A percentile compares a stretch with the other conserved stretches of the same genome.
Evolutionary conservation across 2,888 invertebrate species (phyloP).

Genomic region (Cremastinae sp.): DNA sequence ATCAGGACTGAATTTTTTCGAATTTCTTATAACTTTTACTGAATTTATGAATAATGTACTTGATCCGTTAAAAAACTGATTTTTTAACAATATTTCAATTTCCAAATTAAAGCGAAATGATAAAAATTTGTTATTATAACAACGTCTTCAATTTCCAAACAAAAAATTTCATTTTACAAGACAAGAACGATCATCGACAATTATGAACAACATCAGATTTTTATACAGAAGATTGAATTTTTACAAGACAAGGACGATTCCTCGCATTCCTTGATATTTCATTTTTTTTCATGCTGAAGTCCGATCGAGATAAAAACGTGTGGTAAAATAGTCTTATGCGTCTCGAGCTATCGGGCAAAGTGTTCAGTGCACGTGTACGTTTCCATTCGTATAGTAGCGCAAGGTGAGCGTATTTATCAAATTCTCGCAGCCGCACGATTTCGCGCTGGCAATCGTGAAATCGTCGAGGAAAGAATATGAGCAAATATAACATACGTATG

Average conservation of each 20-base stretch:
- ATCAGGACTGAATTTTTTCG: not conserved
- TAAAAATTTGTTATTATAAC: no score
- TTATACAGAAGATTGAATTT: not conserved
- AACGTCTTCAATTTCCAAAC: no score
- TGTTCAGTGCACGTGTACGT: constrained; percentile 11
- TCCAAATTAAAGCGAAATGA: not conserved
- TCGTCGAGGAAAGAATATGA: constrained; percentile 58
- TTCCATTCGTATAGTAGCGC: constrained; percentile 19
- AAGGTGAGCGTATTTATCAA: constrained; percentile 30
- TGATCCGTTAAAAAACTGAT: not conserved
- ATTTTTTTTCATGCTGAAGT: constrained; percentile 23
- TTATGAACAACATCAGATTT: no score
- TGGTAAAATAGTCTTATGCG: not conserved
- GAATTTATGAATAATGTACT: not conserved
- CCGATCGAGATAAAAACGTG: constrained; percentile 40
- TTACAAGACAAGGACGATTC: constrained; percentile 15
- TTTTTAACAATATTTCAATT: not conserved
- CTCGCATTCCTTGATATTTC: constrained; percentile 5
- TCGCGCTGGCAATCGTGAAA: constrained; percentile 56
- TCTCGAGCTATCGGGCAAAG: constrained; percentile 17
- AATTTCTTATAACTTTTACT: not conserved
- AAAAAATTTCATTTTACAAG: not conserved
- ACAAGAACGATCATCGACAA: constrained; percentile 20
- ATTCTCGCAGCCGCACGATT: constrained; percentile 2
- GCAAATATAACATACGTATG: constrained; percentile 62